Evolutionary conservation across 2,797 vertebrate genomes (phyloP), one percentile per base, ranked within the genome.

Genomic region (Acropternis orthonyx): DNA sequence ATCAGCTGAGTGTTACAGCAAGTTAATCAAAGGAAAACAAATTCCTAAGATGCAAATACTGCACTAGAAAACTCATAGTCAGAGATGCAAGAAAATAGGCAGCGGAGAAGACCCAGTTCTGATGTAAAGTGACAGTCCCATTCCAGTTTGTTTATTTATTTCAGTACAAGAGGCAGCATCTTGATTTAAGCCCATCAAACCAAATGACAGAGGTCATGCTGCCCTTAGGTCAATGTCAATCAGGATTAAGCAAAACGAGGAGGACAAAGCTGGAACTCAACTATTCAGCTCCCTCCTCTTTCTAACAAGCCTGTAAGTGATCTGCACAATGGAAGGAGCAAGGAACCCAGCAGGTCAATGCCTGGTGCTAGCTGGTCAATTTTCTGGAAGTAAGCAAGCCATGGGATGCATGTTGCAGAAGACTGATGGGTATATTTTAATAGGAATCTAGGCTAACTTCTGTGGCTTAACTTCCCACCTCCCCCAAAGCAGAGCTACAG

Each of bases 21-120:
- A 89, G 24, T 74, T 89, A 67, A 82, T 83, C 23, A 85, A 83
- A 91, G 41, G 34, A 66, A 94, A 96, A 88, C 24, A 89, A 76
- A 92, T 24, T 63, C 63, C 34, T 71, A n/a, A 10, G 0, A 58
- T 4, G 9, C 36, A 91, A 72, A 78, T 66, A 81, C 1, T 48
- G 22, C 39, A 30, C 58, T 58, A 69, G 32, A 65, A 88, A 85
- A 85, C 44, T 82, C 34, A 28, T 0, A 62, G 46, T 43, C 12
- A 56, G 44, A 82, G 27, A 75, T 0, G 0, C 23, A 77, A 92
- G 30, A 75, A 62, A 88, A 88, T 0, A 63, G 10, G 21, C 41
- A 63, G 49, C 1, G n/a, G 26, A 72, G 41, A 82, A 82, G 19
- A 92, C n/a, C 34, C 4, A 28, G 7, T 30, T 76, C 34, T 43